Evolutionary conservation across 2,113 vertebrate species (phyloP).

Genomic region (Halcyon malimbica): DNA sequence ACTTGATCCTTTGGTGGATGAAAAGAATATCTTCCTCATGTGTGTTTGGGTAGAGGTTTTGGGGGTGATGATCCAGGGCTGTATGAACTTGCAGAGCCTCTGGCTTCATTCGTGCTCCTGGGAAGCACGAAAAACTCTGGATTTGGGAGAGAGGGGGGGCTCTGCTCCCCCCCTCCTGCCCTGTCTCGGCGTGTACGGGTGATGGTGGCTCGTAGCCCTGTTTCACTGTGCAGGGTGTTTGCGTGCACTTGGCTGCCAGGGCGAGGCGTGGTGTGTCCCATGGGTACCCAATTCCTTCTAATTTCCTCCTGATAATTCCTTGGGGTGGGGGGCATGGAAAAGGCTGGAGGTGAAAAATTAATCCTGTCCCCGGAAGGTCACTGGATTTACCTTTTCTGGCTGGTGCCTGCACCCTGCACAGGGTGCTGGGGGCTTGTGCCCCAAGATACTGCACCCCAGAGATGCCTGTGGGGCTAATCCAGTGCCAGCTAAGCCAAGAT

Average conservation of each 20-base stretch:
- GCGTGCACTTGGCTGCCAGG: background rate
- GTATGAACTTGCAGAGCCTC: rapidly evolving
- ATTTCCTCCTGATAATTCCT: background rate
- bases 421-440: background rate
- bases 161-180: background rate
- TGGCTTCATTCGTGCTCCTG: rapidly evolving
- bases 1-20: background rate
- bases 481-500: background rate
- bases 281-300: background rate
- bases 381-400: background rate
- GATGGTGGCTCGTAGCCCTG: background rate
- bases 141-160: background rate
- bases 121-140: background rate
- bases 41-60: rapidly evolving
- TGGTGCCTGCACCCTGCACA: background rate
- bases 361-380: background rate
- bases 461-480: background rate
- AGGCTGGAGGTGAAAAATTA: background rate
- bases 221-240: background rate
- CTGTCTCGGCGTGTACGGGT: rapidly evolving
- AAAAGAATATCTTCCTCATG: rapidly evolving
- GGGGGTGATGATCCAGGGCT: background rate
- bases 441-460: background rate
- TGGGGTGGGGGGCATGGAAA: background rate
- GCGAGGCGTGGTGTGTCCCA: background rate